Evolutionary conservation across 2,797 vertebrate genomes (phyloP).

Genomic region (Acropternis orthonyx): DNA sequence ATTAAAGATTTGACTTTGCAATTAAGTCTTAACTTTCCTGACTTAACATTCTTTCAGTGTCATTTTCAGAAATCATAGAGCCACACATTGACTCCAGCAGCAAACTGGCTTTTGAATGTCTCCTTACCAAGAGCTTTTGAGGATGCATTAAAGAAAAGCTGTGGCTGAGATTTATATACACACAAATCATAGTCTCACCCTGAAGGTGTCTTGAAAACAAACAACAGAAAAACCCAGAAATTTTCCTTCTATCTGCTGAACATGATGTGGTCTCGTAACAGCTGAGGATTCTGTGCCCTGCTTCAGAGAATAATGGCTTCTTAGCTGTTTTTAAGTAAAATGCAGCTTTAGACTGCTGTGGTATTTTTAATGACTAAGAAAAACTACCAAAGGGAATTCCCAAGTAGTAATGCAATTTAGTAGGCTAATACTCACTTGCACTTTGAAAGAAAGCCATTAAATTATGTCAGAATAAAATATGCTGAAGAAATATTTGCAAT

Average conservation of each 20-base stretch:
- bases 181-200: not conserved
- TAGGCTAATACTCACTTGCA: conserved; percentile 33
- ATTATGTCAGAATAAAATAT: conserved; percentile 29
- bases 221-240: not conserved
- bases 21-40: not conserved
- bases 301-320: not conserved
- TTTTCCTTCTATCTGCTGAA: not conserved
- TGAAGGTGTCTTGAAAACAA: not conserved
- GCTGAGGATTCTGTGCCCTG: not conserved
- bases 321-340: not conserved
- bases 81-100: not conserved
- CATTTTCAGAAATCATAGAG: not conserved
- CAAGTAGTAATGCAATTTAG: conserved; percentile 26
- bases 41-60: not conserved
- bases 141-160: not conserved
- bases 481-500: not conserved
- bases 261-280: not conserved
- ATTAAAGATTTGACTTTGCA: not conserved
- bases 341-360: not conserved
- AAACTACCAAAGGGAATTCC: conserved; percentile 20
- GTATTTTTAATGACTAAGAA: conserved; percentile 41
- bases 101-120: not conserved
- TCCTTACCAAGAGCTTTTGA: not conserved
- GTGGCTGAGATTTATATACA: not conserved
- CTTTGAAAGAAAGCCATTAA: conserved; percentile 32